Evolutionary conservation across 1,140 invertebrate species (phyloP).

Genomic region (Scaptodrosophila lebanonensis): DNA sequence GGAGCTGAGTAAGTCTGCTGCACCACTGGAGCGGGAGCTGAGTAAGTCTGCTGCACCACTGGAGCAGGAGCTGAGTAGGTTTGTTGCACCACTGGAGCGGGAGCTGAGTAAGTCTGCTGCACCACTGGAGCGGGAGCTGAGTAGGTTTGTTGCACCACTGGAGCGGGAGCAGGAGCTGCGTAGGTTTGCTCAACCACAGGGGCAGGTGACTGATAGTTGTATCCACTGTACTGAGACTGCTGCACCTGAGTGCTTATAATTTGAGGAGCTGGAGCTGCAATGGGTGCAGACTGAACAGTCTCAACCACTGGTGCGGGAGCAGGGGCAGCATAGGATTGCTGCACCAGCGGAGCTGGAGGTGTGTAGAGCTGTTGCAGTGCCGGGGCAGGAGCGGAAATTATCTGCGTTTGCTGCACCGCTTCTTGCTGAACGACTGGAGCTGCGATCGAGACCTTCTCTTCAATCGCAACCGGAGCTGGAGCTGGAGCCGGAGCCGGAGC

Average conservation of each 20-base stretch:
- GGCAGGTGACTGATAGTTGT: conserved; percentile 5
- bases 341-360: conserved; percentile 22
- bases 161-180: conserved; percentile 14
- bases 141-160: conserved; percentile 9
- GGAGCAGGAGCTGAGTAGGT: background rate
- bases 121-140: background rate
- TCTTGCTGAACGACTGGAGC: conserved; percentile 3
- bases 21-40: conserved; percentile 15
- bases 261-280: conserved; percentile 7
- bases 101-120: conserved; percentile 16
- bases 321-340: conserved; percentile 15
- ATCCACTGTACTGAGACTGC: conserved; percentile 21
- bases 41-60: conserved; percentile 12
- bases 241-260: no score
- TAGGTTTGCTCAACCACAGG: conserved; percentile 5
- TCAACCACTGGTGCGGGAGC: conserved; percentile 14
- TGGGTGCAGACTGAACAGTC: no score
- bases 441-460: no score
- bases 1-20: conserved; percentile 9
- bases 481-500: background rate
- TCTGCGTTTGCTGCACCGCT: no score
- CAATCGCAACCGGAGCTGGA: background rate
- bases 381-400: no score
- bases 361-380: conserved; percentile 4
- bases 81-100: conserved; percentile 12